Evolutionary conservation across 1,140 invertebrate species (phyloP).

Genomic region (Aphis gossypii): DNA sequence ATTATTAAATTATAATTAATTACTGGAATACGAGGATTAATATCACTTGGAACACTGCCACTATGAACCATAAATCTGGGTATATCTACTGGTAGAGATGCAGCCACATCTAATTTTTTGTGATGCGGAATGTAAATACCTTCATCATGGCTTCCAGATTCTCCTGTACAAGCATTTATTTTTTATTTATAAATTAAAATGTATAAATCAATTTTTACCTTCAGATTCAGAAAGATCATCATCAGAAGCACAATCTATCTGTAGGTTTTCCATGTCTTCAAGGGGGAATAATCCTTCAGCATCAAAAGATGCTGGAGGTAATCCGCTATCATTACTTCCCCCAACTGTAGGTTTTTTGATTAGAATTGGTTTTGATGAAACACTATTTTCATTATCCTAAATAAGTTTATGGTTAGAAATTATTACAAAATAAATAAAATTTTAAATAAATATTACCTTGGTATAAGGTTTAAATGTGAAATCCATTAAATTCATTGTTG

Average conservation of each 20-base stretch:
- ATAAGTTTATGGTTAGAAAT: background rate
- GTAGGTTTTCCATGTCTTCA: conserved; percentile 66
- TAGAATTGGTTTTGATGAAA: background rate
- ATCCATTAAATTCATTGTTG: conserved; percentile 54
- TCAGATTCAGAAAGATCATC: conserved; percentile 66
- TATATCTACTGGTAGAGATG: conserved; percentile 35
- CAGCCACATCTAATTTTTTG: conserved; percentile 33
- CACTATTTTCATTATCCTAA: conserved; percentile 45
- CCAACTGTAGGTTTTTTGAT: conserved; percentile 11
- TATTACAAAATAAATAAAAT: background rate
- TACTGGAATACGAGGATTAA: conserved; percentile 44
- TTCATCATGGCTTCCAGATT: conserved; percentile 54
- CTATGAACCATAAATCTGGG: conserved; percentile 43
- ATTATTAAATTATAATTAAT: background rate
- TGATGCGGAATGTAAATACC: conserved; percentile 45
- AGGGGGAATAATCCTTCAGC: conserved; percentile 67
- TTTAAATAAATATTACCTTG: conserved; percentile 34
- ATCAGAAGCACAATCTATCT: conserved; percentile 61
- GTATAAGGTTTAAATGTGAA: conserved; percentile 31
- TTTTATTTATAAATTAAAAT: conserved; percentile 14
- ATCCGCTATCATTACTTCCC: conserved; percentile 43
- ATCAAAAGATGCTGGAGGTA: conserved; percentile 64
- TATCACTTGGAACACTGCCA: conserved; percentile 39
- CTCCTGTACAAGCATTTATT: background rate
- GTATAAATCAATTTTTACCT: conserved; percentile 62